A percentile compares a stretch with the other conserved stretches of the same genome.
phyloP scores from a whole-genome alignment of 2,797 vertebrate genomes.

The Garrulus glandarius region DNA sequence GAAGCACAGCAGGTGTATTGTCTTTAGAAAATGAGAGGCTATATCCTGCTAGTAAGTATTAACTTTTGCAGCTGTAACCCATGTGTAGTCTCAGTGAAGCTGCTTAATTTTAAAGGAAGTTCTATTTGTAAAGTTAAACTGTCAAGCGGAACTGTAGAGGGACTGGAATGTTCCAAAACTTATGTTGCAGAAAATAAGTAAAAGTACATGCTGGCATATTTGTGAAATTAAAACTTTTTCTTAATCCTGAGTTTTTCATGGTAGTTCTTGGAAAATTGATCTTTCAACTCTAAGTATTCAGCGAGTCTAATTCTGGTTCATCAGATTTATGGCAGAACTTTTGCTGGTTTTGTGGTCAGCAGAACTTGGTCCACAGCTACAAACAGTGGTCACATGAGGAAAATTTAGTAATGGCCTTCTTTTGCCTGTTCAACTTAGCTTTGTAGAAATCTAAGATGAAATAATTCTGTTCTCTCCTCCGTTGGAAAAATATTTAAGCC shows the following conservation, averaged over 20 bases:
- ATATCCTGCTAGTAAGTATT: neutral
- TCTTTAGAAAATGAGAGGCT: neutral
- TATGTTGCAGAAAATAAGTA: neutral
- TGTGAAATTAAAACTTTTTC: neutral
- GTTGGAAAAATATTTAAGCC: neutral
- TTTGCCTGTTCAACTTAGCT: accelerated
- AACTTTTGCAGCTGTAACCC: neutral
- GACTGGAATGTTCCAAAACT: neutral
- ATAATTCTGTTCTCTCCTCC: neutral
- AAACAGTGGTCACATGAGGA: neutral
- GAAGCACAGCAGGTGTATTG: neutral
- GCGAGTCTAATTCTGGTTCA: neutral
- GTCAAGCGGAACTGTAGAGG: neutral
- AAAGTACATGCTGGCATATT: neutral
- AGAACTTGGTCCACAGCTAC: neutral
- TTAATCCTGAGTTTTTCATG: neutral
- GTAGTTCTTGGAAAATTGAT: neutral
- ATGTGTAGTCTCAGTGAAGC: neutral
- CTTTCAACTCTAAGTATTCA: neutral
- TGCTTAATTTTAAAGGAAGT: neutral
- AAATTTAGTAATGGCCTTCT: neutral
- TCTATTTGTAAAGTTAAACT: neutral
- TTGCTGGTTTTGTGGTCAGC: neutral
- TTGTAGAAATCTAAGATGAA: neutral
- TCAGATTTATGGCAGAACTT: neutral